These are phyloP conservation scores for Rhinolophus sinicus DNA, from an alignment of 2,113 vertebrate genomes.

Conservation along the genomic window DNA sequence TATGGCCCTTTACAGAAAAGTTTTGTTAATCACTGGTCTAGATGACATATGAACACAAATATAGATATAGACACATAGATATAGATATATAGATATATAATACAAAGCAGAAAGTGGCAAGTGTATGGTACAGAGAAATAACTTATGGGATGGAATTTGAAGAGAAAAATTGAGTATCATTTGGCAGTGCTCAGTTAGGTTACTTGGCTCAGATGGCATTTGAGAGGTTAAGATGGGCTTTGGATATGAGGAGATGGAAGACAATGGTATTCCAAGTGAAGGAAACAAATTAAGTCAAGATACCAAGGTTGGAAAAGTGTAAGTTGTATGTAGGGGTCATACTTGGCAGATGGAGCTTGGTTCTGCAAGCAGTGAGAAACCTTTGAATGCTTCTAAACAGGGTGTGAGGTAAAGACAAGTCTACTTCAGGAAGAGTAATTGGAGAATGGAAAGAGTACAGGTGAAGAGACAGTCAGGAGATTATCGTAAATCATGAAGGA, in stretches of 20 bases:
- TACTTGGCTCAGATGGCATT: background rate
- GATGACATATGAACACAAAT: background rate
- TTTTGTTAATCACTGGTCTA: background rate
- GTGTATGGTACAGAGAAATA: background rate
- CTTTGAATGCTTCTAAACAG: background rate
- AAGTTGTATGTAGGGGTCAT: background rate
- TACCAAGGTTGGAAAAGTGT: slow-evolving; percentile 17
- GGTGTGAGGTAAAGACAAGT: background rate
- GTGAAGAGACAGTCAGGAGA: background rate
- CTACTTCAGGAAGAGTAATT: background rate
- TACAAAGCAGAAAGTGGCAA: background rate
- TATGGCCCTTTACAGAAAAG: background rate
- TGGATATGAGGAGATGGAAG: background rate
- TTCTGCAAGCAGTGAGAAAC: background rate
- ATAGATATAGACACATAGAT: background rate
- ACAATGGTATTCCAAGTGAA: slow-evolving; percentile 25
- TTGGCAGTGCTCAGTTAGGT: background rate
- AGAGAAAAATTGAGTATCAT: background rate
- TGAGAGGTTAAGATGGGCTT: background rate
- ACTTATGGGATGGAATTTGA: background rate
- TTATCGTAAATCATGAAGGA: slow-evolving; percentile 31
- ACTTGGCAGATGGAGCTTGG: background rate
- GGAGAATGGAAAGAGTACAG: background rate
- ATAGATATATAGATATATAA: background rate
- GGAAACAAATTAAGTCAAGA: background rate